A percentile compares a stretch with the other conserved stretches of the same genome.
Evolutionary conservation across 1,140 invertebrate species (phyloP).

Genomic region (Micrasema longulum): DNA sequence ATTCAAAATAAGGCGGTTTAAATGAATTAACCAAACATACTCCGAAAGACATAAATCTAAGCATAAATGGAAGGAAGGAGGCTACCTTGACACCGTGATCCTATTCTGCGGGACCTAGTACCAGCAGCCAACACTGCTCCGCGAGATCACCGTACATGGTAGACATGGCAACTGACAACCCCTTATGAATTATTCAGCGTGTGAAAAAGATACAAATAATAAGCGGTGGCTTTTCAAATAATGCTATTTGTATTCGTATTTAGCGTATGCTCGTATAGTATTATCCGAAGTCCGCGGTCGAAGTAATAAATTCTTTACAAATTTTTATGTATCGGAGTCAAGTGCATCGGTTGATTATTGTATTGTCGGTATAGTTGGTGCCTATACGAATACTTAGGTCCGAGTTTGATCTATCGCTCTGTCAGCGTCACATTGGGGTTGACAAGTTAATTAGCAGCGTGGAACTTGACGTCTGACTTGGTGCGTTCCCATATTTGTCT

Average conservation of each 20-base stretch:
- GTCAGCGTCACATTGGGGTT: conserved; percentile 21
- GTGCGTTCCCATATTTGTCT: no score
- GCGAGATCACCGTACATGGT: conserved; percentile 1
- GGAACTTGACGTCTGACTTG: background rate
- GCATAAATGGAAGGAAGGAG: conserved; percentile 28
- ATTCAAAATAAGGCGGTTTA: conserved; percentile 26
- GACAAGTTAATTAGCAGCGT: conserved; percentile 26
- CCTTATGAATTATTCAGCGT: conserved; percentile 31
- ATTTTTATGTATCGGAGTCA: background rate
- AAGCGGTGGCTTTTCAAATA: conserved; percentile 22
- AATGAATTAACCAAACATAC: conserved; percentile 29
- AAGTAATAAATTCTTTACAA: conserved; percentile 1
- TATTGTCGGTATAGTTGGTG: background rate
- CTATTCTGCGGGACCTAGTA: conserved; percentile 15
- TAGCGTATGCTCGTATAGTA: no score
- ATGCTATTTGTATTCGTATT: background rate
- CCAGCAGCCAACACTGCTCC: no score
- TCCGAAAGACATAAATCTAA: conserved; percentile 20
- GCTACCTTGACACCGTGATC: conserved; percentile 36
- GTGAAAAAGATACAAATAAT: conserved; percentile 26
- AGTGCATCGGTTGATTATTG: background rate
- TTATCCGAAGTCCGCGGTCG: background rate
- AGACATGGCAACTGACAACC: conserved; percentile 20
- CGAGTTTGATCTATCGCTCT: conserved; percentile 13
- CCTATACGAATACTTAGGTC: background rate